Evolutionary conservation across 2,888 invertebrate species (phyloP), one percentile per base, ranked within the genome.

Genomic region (Lepidochrysops patricia): DNA sequence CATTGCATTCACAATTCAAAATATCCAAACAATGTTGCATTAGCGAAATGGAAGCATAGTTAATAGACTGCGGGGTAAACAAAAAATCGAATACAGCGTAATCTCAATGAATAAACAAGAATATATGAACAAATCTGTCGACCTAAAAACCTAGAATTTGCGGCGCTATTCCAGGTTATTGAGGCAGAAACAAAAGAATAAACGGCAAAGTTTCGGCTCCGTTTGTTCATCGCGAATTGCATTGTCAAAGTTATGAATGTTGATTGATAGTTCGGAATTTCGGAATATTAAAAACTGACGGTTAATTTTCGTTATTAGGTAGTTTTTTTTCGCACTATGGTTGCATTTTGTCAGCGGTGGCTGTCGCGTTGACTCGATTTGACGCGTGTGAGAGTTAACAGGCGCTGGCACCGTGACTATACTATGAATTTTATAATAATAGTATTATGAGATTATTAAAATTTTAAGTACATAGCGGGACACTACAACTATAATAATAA

Each of bases 161-260:
- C 61, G 63, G 61, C 37, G 58, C 58, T 60, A 43, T 66, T 61
- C 61, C 62, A 58, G 59, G 60, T 59, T 67, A 63, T 65, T 58
- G 61, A 62, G 54, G 61, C 34, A 56, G 62, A 59, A 66, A 66
- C 66, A 66, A 66, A 63, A 61, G 66, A 62, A 63, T 63, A 57
- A 57, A 25, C 32, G 32, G 49, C 57, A 57, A 64, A 63, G 61
- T 66, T 64, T 66, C 37, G 56, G 32, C 35, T 32, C 32, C 50
- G 50, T 26, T 58, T 34, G 12, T 32, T 43, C 19, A 43, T 7
- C 43, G 12, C 6, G 4, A 43, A 43, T 43, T 43, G 43, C 23
- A 23, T 43, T 15, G 19, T 43, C 43, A 43, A 3, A 43, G 43
- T 23, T 43, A 43, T 9, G 43, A 12, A 19, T 2, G 43, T 43